Conservation (phyloP, 2,888 invertebrate species). For the Meganola albula region DNA sequence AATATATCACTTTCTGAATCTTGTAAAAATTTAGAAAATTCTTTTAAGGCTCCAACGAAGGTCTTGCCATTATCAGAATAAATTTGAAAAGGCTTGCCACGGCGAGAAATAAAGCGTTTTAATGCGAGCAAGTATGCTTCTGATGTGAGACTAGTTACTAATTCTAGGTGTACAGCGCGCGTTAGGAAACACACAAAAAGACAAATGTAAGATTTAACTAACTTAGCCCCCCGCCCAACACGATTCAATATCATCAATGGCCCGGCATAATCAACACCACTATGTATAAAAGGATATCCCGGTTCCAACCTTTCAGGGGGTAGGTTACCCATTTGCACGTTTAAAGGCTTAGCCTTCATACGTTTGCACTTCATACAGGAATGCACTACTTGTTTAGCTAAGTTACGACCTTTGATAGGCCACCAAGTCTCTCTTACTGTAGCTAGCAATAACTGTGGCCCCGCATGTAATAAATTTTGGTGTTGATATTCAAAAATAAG, state of each 20-base stretch:
- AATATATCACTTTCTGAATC: too few relatives aligned
- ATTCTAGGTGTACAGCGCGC: background rate
- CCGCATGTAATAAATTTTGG: background rate
- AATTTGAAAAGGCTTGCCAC: conserved; percentile 3
- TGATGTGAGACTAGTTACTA: background rate
- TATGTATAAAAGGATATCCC: conserved; percentile 1
- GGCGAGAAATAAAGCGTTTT: conserved; percentile 3
- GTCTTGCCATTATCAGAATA: background rate
- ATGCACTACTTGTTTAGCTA: conserved; percentile 3
- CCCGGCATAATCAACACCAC: background rate
- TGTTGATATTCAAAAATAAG: conserved; percentile 4
- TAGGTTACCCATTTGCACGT: conserved; percentile 2
- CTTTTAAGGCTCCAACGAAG: background rate
- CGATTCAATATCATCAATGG: background rate
- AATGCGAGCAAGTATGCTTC: background rate
- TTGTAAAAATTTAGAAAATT: too few relatives aligned
- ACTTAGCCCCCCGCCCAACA: background rate
- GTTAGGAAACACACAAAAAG: background rate
- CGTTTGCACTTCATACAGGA: conserved; percentile 1
- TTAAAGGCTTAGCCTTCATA: conserved; percentile 1
- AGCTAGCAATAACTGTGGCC: conserved; percentile 4
- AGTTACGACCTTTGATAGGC: conserved; percentile 2
- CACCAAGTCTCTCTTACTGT: conserved; percentile 6
- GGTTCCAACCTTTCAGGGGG: background rate
- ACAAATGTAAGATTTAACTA: background rate